Base-by-base conservation (phyloP, 2,888 invertebrate species). In the Xanthorhoe designata region DNA sequence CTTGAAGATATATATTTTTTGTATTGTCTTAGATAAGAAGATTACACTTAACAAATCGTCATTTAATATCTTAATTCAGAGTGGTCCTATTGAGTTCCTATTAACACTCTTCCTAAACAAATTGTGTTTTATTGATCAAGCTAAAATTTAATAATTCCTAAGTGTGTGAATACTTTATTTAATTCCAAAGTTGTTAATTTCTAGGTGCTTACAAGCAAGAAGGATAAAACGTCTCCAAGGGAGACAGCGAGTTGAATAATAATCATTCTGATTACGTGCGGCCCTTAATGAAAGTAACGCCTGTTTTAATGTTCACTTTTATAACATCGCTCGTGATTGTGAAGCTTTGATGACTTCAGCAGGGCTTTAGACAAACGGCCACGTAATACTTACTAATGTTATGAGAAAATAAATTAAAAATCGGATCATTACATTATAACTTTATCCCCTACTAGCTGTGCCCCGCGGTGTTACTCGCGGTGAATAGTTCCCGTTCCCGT, bases 251-350 rank as follows among this genome's bases (percentile, higher is more conserved):
- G 47, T 17, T 47, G 47, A 47, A 47, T 47, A 47, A 47, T 47
- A 47, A 47, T 47, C 17, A 47, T 1, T 47, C 47, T 17, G 47
- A 47, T 47, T 17, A 47, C 47, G 47, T 47, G 47, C 15, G 47
- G 47, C 15, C 47, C 38, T 42, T 42, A 13, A 42, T 13, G 38
- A 42, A 13, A 13, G 38, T 4, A 42, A 42, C 13, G 38, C 38
- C 13, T 42, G 38, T 13, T 42, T 13, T 42, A 13, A 47, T 47
- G 47, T 47, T 17, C 47, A 17, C 47, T 47, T 47, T 47, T 47
- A 47, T 47, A 13, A 15, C 47, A 17, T 15, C 13, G 45, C 45
- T 45, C 13, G 47, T 47, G 15, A 17, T 47, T 47, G 42, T 42
- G 7, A 47, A 47, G 47, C 7, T 47, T 47, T 47, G 17, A 47